phyloP scores from a whole-genome alignment of 2,797 vertebrate genomes.

The Pseudocheirus occidentalis region DNA sequence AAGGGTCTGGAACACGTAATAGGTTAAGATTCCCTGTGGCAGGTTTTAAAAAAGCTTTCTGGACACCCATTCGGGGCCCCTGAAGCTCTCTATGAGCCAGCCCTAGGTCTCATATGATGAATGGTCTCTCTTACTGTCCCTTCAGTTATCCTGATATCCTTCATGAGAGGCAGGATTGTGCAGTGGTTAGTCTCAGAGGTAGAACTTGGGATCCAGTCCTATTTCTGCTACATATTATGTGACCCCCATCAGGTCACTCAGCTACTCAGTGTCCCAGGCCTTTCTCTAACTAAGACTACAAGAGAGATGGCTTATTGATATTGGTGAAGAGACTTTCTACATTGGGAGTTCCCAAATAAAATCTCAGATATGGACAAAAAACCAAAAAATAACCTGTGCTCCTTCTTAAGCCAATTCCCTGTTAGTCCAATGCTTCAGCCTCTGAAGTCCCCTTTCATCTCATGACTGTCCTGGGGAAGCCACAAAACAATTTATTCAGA shows the following conservation, averaged over 20 bases:
- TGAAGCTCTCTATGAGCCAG: not conserved
- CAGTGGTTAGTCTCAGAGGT: not conserved
- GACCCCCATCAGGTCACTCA: not conserved
- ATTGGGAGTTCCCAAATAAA: not conserved
- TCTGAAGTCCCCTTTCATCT: not conserved
- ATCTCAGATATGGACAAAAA: not conserved
- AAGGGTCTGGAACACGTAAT: not conserved
- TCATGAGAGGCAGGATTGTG: not conserved
- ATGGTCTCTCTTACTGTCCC: not conserved
- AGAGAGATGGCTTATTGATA: not conserved
- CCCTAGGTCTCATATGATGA: not conserved
- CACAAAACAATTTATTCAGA: not conserved
- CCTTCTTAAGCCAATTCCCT: not conserved
- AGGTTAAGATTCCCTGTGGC: accelerated
- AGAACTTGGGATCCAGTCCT: not conserved
- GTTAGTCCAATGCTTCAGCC: not conserved
- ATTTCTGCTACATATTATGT: not conserved
- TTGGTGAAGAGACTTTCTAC: not conserved
- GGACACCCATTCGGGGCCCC: not conserved
- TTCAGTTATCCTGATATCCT: not conserved
- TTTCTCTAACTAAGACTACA: not conserved
- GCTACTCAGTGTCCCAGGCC: not conserved
- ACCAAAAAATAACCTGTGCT: not conserved
- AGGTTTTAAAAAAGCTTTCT: not conserved
- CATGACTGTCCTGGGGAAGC: not conserved